These are phyloP conservation scores for Strigamia maritima DNA, from an alignment of 2,888 invertebrate genomes.

Conservation along the genomic window DNA sequence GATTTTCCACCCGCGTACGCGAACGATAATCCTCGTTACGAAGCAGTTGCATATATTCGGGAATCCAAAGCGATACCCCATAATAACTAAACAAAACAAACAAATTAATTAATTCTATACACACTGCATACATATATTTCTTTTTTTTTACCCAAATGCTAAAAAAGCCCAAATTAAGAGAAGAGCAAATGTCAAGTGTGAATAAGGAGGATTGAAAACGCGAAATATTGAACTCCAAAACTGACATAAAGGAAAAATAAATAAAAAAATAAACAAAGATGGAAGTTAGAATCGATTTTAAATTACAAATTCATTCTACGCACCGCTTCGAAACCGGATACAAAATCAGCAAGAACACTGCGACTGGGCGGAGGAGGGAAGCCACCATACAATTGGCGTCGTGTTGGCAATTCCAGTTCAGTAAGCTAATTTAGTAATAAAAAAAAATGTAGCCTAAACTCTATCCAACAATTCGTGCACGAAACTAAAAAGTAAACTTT, in stretches of 20 bases:
- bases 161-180: constrained; percentile 61
- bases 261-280: constrained; percentile 53
- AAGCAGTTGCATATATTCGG: constrained; percentile 57
- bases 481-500: too few species aligned
- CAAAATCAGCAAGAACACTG: constrained; percentile 56
- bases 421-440: constrained; percentile 56
- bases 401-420: constrained; percentile 66
- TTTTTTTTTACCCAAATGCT: constrained; percentile 55
- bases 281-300: neutral
- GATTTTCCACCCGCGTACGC: constrained; percentile 44
- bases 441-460: neutral
- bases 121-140: neutral
- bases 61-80: constrained; percentile 61
- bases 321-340: constrained; percentile 56
- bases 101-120: neutral
- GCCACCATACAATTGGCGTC: constrained; percentile 42
- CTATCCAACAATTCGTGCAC: too few species aligned
- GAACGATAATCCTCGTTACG: constrained; percentile 51
- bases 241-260: constrained; percentile 54
- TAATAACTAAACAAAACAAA: constrained; percentile 54
- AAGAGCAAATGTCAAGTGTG: constrained; percentile 62
- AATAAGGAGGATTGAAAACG: constrained; percentile 63
- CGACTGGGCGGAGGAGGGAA: constrained; percentile 56
- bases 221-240: constrained; percentile 69
- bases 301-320: constrained; percentile 35